Evolutionary conservation across 2,113 vertebrate species (phyloP).

Genomic region (Tiliqua scincoides): DNA sequence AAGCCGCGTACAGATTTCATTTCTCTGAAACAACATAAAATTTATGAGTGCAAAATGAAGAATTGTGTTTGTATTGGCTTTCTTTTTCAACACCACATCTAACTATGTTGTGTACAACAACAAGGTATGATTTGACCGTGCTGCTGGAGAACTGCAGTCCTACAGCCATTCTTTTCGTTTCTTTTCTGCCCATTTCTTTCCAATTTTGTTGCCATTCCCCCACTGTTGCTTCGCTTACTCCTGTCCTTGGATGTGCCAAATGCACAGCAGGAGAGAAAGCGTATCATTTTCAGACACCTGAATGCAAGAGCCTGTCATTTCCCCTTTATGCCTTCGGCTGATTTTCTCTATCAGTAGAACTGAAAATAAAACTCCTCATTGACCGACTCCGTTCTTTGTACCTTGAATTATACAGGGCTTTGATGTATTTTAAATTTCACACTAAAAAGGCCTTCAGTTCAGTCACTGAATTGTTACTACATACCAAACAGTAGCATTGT

Average conservation of each 20-base stretch:
- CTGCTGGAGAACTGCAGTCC: not conserved
- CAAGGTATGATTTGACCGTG: not conserved
- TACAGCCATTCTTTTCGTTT: not conserved
- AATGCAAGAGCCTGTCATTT: not conserved
- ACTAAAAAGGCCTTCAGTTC: not conserved
- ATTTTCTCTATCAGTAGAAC: not conserved
- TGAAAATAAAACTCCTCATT: not conserved
- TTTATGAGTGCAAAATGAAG: conserved; percentile 2
- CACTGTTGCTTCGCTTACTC: not conserved
- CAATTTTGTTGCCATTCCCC: not conserved
- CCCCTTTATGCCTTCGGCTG: not conserved
- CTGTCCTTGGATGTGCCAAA: conserved; percentile 5
- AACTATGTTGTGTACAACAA: not conserved
- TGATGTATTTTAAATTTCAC: conserved; percentile 6
- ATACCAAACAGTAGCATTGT: not conserved
- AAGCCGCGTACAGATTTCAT: conserved; percentile 12
- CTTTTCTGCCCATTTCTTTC: not conserved
- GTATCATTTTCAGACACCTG: conserved; percentile 2
- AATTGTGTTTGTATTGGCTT: not conserved
- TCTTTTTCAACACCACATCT: not conserved
- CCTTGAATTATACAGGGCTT: not conserved
- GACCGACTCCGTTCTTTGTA: not conserved
- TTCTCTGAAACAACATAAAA: not conserved
- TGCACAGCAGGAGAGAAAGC: not conserved
- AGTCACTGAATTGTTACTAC: not conserved